Evolutionary conservation across 2,888 invertebrate genomes (phyloP).

Genomic region (Microdon myrmicae): DNA sequence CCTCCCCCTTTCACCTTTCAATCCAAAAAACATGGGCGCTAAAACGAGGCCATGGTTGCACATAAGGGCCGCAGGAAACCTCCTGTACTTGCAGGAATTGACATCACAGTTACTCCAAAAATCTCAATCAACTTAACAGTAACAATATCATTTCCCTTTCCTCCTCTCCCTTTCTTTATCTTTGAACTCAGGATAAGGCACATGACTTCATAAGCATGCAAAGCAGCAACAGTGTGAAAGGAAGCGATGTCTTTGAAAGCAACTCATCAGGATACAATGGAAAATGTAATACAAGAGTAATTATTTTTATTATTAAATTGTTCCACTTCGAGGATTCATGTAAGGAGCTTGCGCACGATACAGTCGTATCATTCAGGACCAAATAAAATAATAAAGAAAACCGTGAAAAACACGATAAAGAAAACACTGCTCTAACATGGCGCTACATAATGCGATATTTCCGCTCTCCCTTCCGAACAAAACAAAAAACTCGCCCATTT

Average conservation of each 20-base stretch:
- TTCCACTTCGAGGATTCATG: conserved; percentile 44
- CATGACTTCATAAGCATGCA: conserved; percentile 5
- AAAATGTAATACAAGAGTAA: conserved; percentile 48
- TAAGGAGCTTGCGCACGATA: conserved; percentile 23
- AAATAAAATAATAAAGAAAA: conserved; percentile 2
- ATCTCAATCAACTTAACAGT: too few relatives aligned
- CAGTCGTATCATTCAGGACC: too few relatives aligned
- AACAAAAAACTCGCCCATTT: conserved; percentile 38
- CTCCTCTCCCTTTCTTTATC: background rate
- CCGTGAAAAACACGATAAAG: too few relatives aligned
- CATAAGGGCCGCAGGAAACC: too few relatives aligned
- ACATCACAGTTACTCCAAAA: too few relatives aligned
- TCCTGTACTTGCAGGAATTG: too few relatives aligned
- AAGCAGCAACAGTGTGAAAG: background rate
- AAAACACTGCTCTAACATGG: conserved; percentile 34
- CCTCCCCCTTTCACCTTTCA: too few relatives aligned
- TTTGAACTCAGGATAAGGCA: conserved; percentile 1
- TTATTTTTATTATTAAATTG: conserved; percentile 52
- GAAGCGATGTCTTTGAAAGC: conserved; percentile 18
- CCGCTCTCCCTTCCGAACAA: conserved; percentile 27
- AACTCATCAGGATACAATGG: conserved; percentile 42
- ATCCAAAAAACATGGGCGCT: too few relatives aligned
- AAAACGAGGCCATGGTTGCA: too few relatives aligned
- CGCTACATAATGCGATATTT: conserved; percentile 45
- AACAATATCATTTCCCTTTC: too few relatives aligned